phyloP scores from a whole-genome alignment of 2,888 invertebrate genomes.

The Molanna angustata region DNA sequence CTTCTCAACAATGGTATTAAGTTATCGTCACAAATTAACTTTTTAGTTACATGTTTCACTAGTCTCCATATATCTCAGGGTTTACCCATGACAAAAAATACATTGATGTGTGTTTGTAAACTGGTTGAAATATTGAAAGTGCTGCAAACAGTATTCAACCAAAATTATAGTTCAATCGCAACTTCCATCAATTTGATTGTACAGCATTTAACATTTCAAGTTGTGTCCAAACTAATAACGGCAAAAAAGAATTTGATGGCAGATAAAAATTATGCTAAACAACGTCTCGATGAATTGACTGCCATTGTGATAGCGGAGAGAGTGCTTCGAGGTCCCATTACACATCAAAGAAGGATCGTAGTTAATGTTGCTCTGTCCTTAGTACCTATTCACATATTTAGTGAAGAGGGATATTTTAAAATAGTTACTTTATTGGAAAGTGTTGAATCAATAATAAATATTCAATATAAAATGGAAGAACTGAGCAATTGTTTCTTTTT shows the following conservation, averaged over 20 bases:
- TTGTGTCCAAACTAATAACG: slow-evolving; percentile 62
- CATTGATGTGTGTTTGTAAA: slow-evolving; percentile 72
- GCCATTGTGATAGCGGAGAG: slow-evolving; percentile 72
- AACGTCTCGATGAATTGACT: slow-evolving; percentile 67
- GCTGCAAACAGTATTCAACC: slow-evolving; percentile 67
- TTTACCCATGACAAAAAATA: slow-evolving; percentile 74
- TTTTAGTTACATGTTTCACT: slow-evolving; percentile 57
- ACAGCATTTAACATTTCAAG: slow-evolving; percentile 77
- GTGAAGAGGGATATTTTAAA: slow-evolving; percentile 61
- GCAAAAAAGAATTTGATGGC: slow-evolving; percentile 67
- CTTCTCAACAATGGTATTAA: slow-evolving; percentile 59
- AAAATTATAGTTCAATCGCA: slow-evolving; percentile 66
- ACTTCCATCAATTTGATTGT: slow-evolving; percentile 72
- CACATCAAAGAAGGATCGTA: slow-evolving; percentile 62
- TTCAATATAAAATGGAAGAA: slow-evolving; percentile 55
- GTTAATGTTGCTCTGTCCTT: slow-evolving; percentile 67
- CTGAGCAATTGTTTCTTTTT: slow-evolving; percentile 75
- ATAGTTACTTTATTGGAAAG: slow-evolving; percentile 62
- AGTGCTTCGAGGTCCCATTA: slow-evolving; percentile 62
- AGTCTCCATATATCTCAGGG: slow-evolving; percentile 69
- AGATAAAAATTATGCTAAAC: slow-evolving; percentile 63
- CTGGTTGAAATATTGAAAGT: slow-evolving; percentile 79
- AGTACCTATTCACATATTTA: slow-evolving; percentile 58
- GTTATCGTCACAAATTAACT: slow-evolving; percentile 63
- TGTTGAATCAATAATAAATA: slow-evolving; percentile 61